phyloP scores from a whole-genome alignment of 2,888 invertebrate species.

The Bhutanitis thaidina region DNA sequence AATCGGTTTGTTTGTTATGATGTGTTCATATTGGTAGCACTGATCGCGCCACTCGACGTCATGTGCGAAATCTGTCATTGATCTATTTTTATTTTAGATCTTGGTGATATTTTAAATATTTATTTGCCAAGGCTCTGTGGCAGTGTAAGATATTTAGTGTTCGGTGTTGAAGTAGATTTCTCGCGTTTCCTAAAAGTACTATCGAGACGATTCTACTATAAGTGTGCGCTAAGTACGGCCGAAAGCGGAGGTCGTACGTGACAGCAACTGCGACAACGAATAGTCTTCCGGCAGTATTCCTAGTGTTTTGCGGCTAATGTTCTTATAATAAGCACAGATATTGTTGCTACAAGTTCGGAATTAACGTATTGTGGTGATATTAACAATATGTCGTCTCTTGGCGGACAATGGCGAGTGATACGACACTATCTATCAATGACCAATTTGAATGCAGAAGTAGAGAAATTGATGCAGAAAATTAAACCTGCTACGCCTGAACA shows the following conservation, averaged over 20 bases:
- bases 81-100: constrained; percentile 62
- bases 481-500: constrained; percentile 58
- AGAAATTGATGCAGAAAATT: constrained; percentile 59
- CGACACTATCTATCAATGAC: constrained; percentile 61
- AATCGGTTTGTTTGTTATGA: constrained; percentile 40
- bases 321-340: no score
- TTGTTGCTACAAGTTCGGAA: no score
- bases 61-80: constrained; percentile 45
- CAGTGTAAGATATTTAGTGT: no score
- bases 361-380: neutral
- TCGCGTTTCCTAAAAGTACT: no score
- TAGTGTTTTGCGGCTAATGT: neutral
- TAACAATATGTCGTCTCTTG: constrained; percentile 57
- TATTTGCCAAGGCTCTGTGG: no score
- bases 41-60: constrained; percentile 69
- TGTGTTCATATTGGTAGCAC: constrained; percentile 46
- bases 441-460: constrained; percentile 58
- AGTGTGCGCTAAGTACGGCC: constrained; percentile 9
- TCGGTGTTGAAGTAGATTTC: no score
- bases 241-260: constrained; percentile 25
- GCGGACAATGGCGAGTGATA: constrained; percentile 67
- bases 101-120: no score
- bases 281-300: no score
- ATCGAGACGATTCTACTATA: no score
- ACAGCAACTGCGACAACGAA: constrained; percentile 10